phyloP scores from a whole-genome alignment of 2,797 vertebrate species.

The Pelochelys cantorii region DNA sequence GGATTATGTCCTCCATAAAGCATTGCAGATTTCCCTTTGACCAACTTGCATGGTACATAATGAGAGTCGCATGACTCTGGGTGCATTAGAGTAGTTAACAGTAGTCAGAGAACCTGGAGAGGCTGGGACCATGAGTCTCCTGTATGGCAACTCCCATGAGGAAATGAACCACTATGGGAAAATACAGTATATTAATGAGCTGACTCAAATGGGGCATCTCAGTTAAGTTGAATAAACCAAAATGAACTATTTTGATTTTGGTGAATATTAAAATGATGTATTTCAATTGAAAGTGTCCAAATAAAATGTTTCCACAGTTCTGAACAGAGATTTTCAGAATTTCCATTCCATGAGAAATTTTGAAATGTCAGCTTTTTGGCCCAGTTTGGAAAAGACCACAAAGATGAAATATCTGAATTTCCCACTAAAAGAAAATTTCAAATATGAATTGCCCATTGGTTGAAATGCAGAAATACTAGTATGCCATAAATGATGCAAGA shows the following conservation, averaged over 20 bases:
- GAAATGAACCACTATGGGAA: not conserved
- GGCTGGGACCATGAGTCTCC: not conserved
- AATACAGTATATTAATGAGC: not conserved
- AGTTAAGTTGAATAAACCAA: not conserved
- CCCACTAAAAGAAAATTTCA: not conserved
- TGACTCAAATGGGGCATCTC: not conserved
- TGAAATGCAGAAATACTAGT: not conserved
- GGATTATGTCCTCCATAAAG: not conserved
- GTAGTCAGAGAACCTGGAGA: not conserved
- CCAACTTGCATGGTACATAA: not conserved
- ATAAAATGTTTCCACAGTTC: not conserved
- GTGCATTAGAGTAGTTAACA: not conserved
- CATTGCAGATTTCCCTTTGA: not conserved
- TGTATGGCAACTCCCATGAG: not conserved
- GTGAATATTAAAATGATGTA: not conserved
- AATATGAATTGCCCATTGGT: not conserved
- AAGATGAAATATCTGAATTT: not conserved
- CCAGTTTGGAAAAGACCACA: not conserved
- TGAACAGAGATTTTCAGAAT: not conserved
- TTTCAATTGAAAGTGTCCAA: not conserved
- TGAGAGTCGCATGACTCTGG: not conserved
- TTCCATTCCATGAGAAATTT: not conserved
- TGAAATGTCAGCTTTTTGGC: not conserved
- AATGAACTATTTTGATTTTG: not conserved
- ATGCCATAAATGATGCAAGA: not conserved